Conservation (phyloP, 2,888 invertebrate species). For the Reticulitermes lucifugus region DNA sequence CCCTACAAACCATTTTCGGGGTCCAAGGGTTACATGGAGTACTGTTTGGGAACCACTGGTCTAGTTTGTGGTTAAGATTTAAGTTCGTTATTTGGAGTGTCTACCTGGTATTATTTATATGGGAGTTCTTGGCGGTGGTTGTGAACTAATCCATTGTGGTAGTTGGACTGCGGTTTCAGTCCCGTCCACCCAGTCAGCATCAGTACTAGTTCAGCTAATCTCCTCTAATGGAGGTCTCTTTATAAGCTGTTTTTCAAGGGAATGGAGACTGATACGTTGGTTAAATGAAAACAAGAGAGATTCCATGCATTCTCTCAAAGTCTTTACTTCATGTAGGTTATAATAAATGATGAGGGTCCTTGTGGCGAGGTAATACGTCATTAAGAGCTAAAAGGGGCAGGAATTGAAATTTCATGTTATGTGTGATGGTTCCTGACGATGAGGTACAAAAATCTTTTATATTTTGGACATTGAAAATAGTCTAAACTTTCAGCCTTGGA, state of each 20-base stretch:
- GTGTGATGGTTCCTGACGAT: too few species aligned
- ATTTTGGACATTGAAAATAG: too few species aligned
- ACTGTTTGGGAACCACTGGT: background rate
- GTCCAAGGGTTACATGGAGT: too few species aligned
- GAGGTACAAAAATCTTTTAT: too few species aligned
- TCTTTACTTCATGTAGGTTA: background rate
- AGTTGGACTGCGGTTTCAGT: background rate
- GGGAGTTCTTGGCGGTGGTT: background rate
- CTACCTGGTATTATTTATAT: background rate
- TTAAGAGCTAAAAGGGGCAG: too few species aligned
- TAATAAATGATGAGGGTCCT: too few species aligned
- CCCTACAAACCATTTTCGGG: too few species aligned
- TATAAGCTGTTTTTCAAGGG: background rate
- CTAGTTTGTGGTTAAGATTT: background rate
- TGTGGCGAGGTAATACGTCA: too few species aligned
- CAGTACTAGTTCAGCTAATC: background rate
- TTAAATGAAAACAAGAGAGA: background rate
- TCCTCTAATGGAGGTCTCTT: background rate
- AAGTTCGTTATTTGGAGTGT: background rate
- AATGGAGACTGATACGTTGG: background rate
- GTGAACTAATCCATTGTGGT: background rate
- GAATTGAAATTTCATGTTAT: too few species aligned
- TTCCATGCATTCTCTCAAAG: background rate
- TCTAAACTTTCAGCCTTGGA: too few species aligned
- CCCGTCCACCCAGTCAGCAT: background rate